These are phyloP conservation scores for Chydorus sphaericus DNA, from an alignment of 2,888 invertebrate genomes.

Conservation along the genomic window DNA sequence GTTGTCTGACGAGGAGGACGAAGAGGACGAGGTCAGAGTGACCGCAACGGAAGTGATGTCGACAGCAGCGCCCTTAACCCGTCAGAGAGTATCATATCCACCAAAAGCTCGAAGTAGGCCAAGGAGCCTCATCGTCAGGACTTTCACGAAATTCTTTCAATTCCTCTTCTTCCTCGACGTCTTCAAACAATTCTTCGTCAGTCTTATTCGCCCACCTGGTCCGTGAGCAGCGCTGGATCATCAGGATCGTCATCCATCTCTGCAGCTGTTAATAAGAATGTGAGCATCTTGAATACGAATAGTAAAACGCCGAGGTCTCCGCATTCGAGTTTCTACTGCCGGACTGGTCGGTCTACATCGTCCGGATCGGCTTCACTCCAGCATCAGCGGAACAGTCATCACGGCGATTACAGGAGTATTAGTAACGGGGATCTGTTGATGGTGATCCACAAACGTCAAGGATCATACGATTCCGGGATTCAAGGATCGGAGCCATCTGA, in stretches of 20 bases:
- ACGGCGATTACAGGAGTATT: too few relatives aligned
- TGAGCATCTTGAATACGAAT: neutral
- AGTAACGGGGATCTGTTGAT: neutral
- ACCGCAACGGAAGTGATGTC: neutral
- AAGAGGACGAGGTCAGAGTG: neutral
- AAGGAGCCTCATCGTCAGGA: conserved; percentile 1
- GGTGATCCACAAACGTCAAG: conserved; percentile 9
- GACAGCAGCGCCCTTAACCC: neutral
- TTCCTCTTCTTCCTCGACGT: neutral
- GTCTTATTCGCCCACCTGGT: conserved; percentile 1
- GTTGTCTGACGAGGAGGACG: neutral
- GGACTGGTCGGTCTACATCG: neutral
- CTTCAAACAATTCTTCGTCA: neutral
- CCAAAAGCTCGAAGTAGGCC: conserved; percentile 7
- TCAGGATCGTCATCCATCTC: neutral
- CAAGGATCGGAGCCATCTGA: conserved; percentile 16
- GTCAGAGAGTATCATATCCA: conserved; percentile 7
- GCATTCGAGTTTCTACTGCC: neutral
- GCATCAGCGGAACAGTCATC: neutral
- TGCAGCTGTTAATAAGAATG: neutral
- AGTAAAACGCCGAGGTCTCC: neutral
- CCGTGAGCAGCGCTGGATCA: neutral
- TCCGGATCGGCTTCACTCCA: conserved; percentile 4
- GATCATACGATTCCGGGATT: conserved; percentile 15
- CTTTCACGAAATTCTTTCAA: conserved; percentile 1